Evolutionary conservation across 2,797 vertebrate genomes (phyloP).

Genomic region (Cyclopterus lumpus): DNA sequence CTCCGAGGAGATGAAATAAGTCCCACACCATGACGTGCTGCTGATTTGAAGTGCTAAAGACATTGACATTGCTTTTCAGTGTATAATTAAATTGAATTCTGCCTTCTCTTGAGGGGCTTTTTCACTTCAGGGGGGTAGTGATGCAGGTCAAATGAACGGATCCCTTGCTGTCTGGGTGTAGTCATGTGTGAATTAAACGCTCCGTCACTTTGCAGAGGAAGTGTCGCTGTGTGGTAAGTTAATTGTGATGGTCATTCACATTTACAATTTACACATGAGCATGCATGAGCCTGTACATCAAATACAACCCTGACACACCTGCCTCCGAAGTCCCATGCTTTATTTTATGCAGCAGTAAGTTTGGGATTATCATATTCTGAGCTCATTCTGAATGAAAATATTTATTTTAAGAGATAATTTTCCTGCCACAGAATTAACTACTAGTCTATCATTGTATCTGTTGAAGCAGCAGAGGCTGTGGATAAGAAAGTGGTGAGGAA

Average conservation of each 20-base stretch:
- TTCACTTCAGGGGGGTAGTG: constrained; percentile 47
- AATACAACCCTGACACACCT: constrained; percentile 7
- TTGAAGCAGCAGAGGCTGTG: constrained; percentile 54
- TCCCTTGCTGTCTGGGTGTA: constrained; percentile 61
- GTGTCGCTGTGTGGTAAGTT: constrained; percentile 52
- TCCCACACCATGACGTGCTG: constrained; percentile 59
- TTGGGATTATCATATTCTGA: constrained; percentile 39
- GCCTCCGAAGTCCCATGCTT: constrained; percentile 3
- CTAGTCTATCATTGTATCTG: constrained; percentile 62
- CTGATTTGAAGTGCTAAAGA: constrained; percentile 62
- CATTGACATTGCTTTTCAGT: constrained; percentile 60
- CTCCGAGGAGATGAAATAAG: constrained; percentile 53
- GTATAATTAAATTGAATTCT: constrained; percentile 73
- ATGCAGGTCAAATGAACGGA: constrained; percentile 68
- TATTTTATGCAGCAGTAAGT: constrained; percentile 13
- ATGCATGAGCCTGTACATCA: background rate
- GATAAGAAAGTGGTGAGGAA: constrained; percentile 44
- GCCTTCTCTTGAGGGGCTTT: constrained; percentile 51
- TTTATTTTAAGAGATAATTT: constrained; percentile 26
- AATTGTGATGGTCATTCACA: constrained; percentile 54
- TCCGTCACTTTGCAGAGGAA: constrained; percentile 57
- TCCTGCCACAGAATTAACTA: constrained; percentile 55
- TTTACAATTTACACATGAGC: constrained; percentile 19
- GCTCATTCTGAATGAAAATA: constrained; percentile 32
- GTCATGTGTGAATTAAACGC: constrained; percentile 71